phyloP scores from a whole-genome alignment of 2,888 invertebrate species.

The Halictus ligatus region DNA sequence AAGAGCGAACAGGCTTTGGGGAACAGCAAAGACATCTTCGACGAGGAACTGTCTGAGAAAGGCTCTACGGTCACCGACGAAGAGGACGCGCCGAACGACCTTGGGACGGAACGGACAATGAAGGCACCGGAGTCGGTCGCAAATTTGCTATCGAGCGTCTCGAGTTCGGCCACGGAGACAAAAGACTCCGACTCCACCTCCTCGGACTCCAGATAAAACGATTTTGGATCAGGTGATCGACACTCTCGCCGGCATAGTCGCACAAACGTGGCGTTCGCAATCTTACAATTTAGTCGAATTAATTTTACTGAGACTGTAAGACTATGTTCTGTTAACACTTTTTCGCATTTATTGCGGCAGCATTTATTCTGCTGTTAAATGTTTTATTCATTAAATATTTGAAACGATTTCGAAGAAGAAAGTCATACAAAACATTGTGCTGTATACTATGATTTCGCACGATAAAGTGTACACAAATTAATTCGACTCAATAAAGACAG shows the following conservation, averaged over 20 bases:
- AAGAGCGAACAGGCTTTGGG: constrained; percentile 18
- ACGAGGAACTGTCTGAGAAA: constrained; percentile 21
- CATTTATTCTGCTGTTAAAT: too few species aligned
- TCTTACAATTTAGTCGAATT: background rate
- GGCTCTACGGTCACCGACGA: constrained; percentile 15
- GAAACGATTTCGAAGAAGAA: too few species aligned
- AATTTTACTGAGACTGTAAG: too few species aligned
- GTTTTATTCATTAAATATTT: too few species aligned
- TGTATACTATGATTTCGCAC: too few species aligned
- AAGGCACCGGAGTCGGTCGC: background rate
- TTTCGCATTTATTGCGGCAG: too few species aligned
- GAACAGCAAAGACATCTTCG: constrained; percentile 24
- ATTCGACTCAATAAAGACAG: too few species aligned
- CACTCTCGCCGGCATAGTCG: too few species aligned
- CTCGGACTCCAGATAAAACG: background rate
- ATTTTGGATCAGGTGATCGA: background rate
- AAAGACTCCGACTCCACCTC: constrained; percentile 30
- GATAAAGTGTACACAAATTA: too few species aligned
- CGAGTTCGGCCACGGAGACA: constrained; percentile 22
- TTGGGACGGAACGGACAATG: background rate
- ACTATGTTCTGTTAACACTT: too few species aligned
- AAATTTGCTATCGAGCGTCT: background rate
- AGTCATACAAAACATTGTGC: too few species aligned
- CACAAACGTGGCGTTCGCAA: background rate
- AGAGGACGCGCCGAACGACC: background rate